Evolutionary conservation across 2,888 invertebrate genomes (phyloP).

Genomic region (Agrotis segetum): DNA sequence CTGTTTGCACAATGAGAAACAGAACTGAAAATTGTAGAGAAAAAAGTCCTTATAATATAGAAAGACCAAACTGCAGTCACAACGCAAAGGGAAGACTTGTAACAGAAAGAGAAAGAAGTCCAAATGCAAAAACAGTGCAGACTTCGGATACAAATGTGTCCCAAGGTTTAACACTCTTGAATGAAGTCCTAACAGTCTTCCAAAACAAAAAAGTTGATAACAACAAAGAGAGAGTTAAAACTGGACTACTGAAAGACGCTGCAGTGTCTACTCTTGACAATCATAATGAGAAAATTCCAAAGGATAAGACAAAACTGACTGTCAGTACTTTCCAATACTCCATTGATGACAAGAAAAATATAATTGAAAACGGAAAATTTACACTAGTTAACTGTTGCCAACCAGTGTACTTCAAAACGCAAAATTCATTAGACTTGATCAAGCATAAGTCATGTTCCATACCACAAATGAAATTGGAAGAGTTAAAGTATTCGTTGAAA

Average conservation of each 20-base stretch:
- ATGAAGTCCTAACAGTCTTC: conserved; percentile 84
- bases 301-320: conserved; percentile 63
- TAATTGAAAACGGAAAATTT: conserved; percentile 69
- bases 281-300: conserved; percentile 56
- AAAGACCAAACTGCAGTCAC: conserved; percentile 40
- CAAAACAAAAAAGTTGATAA: conserved; percentile 78
- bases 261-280: conserved; percentile 73
- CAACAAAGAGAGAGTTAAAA: conserved; percentile 66
- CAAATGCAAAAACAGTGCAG: conserved; percentile 73
- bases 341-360: conserved; percentile 67
- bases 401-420: conserved; percentile 66
- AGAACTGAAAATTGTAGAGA: neutral
- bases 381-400: conserved; percentile 75
- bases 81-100: conserved; percentile 27
- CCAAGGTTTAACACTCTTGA: conserved; percentile 78
- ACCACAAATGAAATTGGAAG: conserved; percentile 87
- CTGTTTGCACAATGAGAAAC: conserved; percentile 7
- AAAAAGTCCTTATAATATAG: neutral
- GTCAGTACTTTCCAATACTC: conserved; percentile 75
- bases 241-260: conserved; percentile 75
- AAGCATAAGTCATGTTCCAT: conserved; percentile 85
- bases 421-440: conserved; percentile 70
- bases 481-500: conserved; percentile 80
- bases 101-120: conserved; percentile 19
- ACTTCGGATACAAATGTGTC: conserved; percentile 75